A percentile compares a stretch with the other conserved stretches of the same genome.
Conservation (phyloP, 2,113 vertebrate species). For the Malurus elegans region DNA sequence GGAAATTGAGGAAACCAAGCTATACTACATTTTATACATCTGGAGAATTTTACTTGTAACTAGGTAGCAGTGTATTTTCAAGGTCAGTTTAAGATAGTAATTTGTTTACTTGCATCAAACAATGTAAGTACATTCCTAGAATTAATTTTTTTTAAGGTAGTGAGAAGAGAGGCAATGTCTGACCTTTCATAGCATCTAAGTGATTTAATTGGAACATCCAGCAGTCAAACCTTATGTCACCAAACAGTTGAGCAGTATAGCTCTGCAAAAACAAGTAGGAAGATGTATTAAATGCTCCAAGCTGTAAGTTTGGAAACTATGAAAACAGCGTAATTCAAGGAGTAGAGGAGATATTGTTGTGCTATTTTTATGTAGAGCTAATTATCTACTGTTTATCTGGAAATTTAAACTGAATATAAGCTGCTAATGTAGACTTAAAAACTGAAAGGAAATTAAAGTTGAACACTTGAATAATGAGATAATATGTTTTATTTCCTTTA, state of each 20-base stretch:
- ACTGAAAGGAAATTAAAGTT: not conserved
- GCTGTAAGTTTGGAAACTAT: not conserved
- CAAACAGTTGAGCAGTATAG: not conserved
- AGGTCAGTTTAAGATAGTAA: not conserved
- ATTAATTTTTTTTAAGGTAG: not conserved
- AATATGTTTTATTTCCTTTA: not conserved
- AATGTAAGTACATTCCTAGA: not conserved
- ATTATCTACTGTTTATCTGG: slow-evolving; percentile 30
- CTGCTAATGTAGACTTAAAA: slow-evolving; percentile 38
- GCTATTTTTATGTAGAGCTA: slow-evolving; percentile 33
- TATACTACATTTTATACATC: not conserved
- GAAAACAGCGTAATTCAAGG: not conserved
- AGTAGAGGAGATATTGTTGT: slow-evolving; percentile 21
- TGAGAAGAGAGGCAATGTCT: not conserved
- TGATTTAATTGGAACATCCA: slow-evolving; percentile 33
- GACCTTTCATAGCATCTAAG: not conserved
- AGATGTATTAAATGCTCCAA: not conserved
- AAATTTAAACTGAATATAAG: slow-evolving; percentile 29
- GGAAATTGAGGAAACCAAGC: not conserved
- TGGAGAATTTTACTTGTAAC: slow-evolving; percentile 10
- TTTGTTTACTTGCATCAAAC: not conserved
- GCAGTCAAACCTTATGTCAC: not conserved
- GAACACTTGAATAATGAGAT: not conserved
- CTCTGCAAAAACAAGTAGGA: not conserved
- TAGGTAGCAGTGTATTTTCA: not conserved